Percentiles rank a stretch among this genome's conserved stretches.
These are phyloP conservation scores for Prunella fulvescens DNA, from an alignment of 2,113 vertebrate genomes.

Conservation along the genomic window DNA sequence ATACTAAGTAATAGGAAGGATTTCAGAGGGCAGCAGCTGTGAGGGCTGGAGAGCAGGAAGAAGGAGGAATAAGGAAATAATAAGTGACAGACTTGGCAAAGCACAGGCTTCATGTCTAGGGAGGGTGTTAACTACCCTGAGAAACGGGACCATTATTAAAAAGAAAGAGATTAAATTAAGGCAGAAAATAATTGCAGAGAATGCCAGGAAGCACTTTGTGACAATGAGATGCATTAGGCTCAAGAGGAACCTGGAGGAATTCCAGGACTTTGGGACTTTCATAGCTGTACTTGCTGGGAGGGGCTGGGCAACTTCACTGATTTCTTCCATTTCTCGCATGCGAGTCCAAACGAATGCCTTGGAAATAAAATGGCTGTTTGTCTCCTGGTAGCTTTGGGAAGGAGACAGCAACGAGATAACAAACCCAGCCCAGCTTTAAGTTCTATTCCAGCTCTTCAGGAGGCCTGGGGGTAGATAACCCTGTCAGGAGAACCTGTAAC, in stretches of 20 bases:
- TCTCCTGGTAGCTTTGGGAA: not conserved
- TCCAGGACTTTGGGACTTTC: not conserved
- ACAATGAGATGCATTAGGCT: not conserved
- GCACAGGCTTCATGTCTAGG: not conserved
- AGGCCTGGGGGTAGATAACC: not conserved
- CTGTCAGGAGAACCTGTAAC: not conserved
- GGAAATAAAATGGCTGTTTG: not conserved
- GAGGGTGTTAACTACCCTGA: not conserved
- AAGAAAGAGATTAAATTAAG: not conserved
- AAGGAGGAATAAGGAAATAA: not conserved
- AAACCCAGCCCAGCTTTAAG: not conserved
- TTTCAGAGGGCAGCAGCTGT: conserved; percentile 19
- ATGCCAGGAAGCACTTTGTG: not conserved
- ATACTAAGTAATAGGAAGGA: not conserved
- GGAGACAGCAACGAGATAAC: not conserved
- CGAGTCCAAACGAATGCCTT: not conserved
- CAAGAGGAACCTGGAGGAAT: not conserved
- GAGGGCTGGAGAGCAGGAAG: not conserved
- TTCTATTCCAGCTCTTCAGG: not conserved
- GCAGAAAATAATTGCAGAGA: conserved; percentile 10
- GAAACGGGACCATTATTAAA: not conserved
- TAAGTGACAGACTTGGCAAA: conserved; percentile 1
- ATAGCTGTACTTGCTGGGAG: not conserved
- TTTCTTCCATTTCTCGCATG: not conserved
- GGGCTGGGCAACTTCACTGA: not conserved